These are phyloP conservation scores for Petrolisthes manimaculis DNA, from an alignment of 2,888 invertebrate species.

Conservation along the genomic window DNA sequence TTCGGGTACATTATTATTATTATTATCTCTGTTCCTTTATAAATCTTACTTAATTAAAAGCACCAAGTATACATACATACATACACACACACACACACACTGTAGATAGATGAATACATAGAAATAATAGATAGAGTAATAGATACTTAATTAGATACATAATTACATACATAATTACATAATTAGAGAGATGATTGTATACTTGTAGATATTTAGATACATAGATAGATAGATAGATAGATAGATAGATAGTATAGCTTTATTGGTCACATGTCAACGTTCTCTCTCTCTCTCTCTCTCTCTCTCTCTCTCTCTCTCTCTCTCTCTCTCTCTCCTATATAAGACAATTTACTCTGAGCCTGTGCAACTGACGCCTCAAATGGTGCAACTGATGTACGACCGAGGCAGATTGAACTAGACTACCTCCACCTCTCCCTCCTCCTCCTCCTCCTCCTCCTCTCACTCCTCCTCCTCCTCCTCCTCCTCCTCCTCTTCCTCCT, in stretches of 20 bases:
- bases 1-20: too few relatives aligned
- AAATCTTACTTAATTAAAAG: too few relatives aligned
- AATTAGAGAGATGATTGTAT: too few relatives aligned
- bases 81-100: too few relatives aligned
- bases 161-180: too few relatives aligned
- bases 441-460: conserved; percentile 7
- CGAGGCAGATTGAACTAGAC: conserved; percentile 25
- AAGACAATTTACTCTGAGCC: conserved; percentile 47
- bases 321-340: conserved; percentile 20
- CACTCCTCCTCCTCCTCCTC: not conserved
- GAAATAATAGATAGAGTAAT: too few relatives aligned
- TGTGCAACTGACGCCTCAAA: conserved; percentile 39
- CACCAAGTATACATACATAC: too few relatives aligned
- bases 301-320: conserved; percentile 19
- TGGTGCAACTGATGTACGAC: conserved; percentile 47
- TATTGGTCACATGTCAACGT: not conserved
- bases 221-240: too few relatives aligned
- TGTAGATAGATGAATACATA: too few relatives aligned
- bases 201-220: too few relatives aligned
- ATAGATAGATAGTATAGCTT: not conserved
- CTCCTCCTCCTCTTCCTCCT: not conserved
- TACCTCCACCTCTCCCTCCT: not conserved
- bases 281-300: not conserved
- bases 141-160: too few relatives aligned
- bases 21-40: too few relatives aligned